Evolutionary conservation across 2,888 invertebrate genomes (phyloP).

Genomic region (Heliconius sara): DNA sequence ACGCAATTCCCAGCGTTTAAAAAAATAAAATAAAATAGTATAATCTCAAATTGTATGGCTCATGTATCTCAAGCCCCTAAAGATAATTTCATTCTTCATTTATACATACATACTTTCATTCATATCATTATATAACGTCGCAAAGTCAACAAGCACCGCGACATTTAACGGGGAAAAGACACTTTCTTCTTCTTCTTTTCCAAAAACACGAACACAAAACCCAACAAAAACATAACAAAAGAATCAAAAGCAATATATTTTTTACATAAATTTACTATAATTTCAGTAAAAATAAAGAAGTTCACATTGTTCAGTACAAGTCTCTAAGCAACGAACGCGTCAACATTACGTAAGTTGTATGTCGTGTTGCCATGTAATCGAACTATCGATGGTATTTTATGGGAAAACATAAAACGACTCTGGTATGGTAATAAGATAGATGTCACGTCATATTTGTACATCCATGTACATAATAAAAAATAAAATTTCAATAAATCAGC

Average conservation of each 20-base stretch:
- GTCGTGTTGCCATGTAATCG: neutral
- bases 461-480: no score
- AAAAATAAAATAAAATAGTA: no score
- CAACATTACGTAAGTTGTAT: conserved; percentile 3
- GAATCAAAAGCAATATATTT: neutral
- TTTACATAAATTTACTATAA: neutral
- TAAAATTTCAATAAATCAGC: no score
- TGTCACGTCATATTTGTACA: neutral
- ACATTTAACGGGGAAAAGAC: neutral
- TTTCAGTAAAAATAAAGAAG: neutral
- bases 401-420: neutral
- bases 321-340: neutral
- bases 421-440: neutral
- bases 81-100: no score
- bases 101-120: no score
- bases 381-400: conserved; percentile 9
- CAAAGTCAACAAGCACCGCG: neutral
- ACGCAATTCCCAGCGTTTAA: neutral
- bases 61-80: no score
- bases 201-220: neutral
- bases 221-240: neutral
- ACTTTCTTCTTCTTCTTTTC: no score
- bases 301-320: neutral
- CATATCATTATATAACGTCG: neutral
- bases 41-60: no score